A percentile compares a stretch with the other conserved stretches of the same genome.
Evolutionary conservation across 1,140 invertebrate genomes (phyloP).

Genomic region (Sesamia nonagrioides): DNA sequence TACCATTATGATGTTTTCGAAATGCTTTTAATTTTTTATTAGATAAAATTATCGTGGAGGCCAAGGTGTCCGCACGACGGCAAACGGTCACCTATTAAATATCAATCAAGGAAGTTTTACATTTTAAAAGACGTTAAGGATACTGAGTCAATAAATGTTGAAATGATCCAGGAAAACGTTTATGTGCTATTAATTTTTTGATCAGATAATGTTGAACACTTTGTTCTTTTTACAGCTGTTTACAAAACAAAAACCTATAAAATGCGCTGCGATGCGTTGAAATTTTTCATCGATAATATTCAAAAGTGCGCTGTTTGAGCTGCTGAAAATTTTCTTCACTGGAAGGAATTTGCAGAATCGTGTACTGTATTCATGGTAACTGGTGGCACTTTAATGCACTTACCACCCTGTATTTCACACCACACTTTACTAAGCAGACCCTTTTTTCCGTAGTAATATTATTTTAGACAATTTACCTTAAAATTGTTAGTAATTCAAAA

Average conservation of each 20-base stretch:
- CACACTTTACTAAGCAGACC: not conserved
- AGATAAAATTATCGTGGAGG: constrained; percentile 78
- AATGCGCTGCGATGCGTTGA: too few relatives aligned
- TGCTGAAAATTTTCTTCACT: too few relatives aligned
- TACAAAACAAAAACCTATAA: not conserved
- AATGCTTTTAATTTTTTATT: constrained; percentile 87
- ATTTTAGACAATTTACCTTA: constrained; percentile 22
- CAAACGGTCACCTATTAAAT: constrained; percentile 77
- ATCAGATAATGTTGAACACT: not conserved
- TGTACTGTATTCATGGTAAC: too few relatives aligned
- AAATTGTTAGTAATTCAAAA: constrained; percentile 44
- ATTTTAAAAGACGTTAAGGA: constrained; percentile 26
- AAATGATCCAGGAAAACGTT: constrained; percentile 18
- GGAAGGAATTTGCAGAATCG: too few relatives aligned
- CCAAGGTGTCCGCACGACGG: constrained; percentile 72
- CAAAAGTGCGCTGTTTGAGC: too few relatives aligned
- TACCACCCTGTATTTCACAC: not conserved
- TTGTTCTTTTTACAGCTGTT: not conserved
- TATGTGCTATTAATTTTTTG: constrained; percentile 4
- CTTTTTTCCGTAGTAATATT: constrained; percentile 3
- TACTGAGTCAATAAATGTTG: constrained; percentile 45
- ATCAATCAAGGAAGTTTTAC: constrained; percentile 75
- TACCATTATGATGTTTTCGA: constrained; percentile 84
- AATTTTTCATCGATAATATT: too few relatives aligned
- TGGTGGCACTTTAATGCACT: not conserved